These are phyloP conservation scores for Fragum fragum DNA, from an alignment of 2,888 invertebrate genomes.

Conservation along the genomic window DNA sequence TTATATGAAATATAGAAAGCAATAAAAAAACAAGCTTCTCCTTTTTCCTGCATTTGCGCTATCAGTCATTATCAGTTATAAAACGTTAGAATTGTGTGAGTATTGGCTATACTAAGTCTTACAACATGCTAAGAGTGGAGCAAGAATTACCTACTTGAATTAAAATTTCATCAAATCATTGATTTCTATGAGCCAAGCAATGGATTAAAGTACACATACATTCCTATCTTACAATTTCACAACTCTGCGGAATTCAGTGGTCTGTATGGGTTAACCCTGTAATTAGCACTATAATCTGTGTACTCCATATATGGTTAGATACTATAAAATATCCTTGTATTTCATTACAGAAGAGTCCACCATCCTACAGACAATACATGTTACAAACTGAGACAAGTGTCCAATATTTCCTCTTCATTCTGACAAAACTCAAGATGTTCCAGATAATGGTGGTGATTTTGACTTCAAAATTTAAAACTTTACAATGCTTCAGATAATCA, in stretches of 20 bases:
- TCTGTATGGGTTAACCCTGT: background rate
- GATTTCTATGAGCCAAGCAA: background rate
- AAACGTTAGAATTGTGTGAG: no score
- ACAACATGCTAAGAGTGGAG: no score
- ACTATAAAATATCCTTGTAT: background rate
- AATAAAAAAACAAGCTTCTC: no score
- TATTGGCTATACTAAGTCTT: no score
- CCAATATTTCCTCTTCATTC: conserved; percentile 2
- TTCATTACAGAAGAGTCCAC: background rate
- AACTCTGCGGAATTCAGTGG: background rate
- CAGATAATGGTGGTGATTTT: no score
- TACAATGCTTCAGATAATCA: no score
- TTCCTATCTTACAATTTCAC: background rate
- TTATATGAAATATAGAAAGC: no score
- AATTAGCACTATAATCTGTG: conserved; percentile 6
- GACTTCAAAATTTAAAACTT: no score
- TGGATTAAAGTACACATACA: background rate
- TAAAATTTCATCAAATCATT: conserved; percentile 1
- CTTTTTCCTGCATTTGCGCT: no score
- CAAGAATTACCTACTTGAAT: background rate
- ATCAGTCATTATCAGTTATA: no score
- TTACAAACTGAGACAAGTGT: background rate
- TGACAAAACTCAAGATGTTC: background rate
- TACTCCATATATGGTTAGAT: background rate
- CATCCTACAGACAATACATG: conserved; percentile 3